Percentiles rank a stretch among this genome's conserved stretches.
Evolutionary conservation across 1,140 invertebrate genomes (phyloP).

Genomic region (Hormaphis cornu): DNA sequence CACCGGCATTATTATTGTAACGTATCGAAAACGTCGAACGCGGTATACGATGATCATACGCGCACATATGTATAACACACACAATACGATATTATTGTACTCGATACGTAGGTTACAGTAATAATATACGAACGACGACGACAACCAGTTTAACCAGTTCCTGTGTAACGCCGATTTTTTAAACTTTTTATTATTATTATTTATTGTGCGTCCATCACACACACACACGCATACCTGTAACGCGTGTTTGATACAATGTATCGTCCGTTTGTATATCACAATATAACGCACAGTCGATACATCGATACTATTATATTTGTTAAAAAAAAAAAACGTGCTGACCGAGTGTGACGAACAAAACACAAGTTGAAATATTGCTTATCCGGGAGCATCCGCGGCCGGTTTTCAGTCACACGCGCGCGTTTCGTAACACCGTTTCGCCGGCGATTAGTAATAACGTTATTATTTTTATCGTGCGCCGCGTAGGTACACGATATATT

Average conservation of each 20-base stretch:
- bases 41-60: too few species aligned
- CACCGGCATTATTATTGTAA: too few species aligned
- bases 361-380: too few species aligned
- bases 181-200: neutral
- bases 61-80: neutral
- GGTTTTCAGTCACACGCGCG: neutral
- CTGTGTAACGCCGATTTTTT: neutral
- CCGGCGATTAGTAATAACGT: too few species aligned
- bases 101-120: neutral
- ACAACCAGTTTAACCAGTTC: constrained; percentile 26
- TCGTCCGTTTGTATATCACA: neutral
- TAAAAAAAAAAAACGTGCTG: neutral
- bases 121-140: neutral
- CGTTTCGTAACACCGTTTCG: neutral
- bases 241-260: constrained; percentile 3
- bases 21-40: too few species aligned
- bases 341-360: constrained; percentile 1
- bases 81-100: neutral
- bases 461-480: too few species aligned
- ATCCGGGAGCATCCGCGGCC: neutral
- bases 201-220: constrained; percentile 30
- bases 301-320: constrained; percentile 10
- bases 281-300: neutral
- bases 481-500: too few species aligned
- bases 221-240: neutral